These are phyloP conservation scores for Acrocera orbiculus DNA, from an alignment of 2,888 invertebrate species.

Conservation along the genomic window DNA sequence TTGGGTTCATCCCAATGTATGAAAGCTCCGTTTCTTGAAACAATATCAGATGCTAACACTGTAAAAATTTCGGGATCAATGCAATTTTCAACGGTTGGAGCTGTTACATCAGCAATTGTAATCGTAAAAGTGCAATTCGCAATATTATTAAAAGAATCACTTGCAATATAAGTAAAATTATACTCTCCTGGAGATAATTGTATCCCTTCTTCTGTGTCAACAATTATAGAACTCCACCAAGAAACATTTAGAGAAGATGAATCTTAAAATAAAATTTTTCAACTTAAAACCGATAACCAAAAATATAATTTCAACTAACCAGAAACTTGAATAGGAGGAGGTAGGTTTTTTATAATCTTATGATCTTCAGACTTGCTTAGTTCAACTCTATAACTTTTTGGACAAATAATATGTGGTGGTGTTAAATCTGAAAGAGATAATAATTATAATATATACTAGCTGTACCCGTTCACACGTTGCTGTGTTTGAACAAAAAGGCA, in stretches of 20 bases:
- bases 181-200: slow-evolving; percentile 41
- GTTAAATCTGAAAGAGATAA: slow-evolving; percentile 33
- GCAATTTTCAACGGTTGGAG: slow-evolving; percentile 40
- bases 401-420: slow-evolving; percentile 40
- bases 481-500: too few relatives aligned
- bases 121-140: slow-evolving; percentile 43
- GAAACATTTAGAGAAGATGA: slow-evolving; percentile 38
- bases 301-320: background rate
- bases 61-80: slow-evolving; percentile 38
- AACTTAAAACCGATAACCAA: background rate
- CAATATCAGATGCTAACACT: background rate
- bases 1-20: slow-evolving; percentile 34
- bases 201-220: slow-evolving; percentile 27
- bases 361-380: slow-evolving; percentile 5
- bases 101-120: slow-evolving; percentile 36
- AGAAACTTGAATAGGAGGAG: background rate
- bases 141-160: slow-evolving; percentile 41
- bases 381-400: slow-evolving; percentile 26
- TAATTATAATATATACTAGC: background rate
- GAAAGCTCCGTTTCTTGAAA: slow-evolving; percentile 11
- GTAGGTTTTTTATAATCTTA: slow-evolving; percentile 8
- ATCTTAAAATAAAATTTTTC: slow-evolving; percentile 23
- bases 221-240: slow-evolving; percentile 40
- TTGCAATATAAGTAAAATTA: slow-evolving; percentile 41
- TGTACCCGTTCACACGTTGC: too few relatives aligned